Evolutionary conservation across 2,888 invertebrate species (phyloP), one percentile per base, ranked within the genome.

Genomic region (Griposia aprilina): DNA sequence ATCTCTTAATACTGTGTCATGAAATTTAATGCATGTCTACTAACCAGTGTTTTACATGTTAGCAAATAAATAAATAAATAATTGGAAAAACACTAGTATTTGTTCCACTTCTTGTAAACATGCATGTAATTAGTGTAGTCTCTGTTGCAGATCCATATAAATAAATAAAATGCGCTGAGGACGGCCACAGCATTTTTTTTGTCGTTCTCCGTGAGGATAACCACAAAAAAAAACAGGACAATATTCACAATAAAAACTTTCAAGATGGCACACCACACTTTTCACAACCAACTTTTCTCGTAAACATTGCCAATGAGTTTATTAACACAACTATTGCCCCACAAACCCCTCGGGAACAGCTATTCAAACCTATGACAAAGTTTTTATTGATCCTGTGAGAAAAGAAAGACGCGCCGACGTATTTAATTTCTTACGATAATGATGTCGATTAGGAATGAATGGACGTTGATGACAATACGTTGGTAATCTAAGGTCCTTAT

Each of bases 381-480:
- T 82, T 83, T 76, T 72, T 82, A 83, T 65, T 50, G 15, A 60
- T 17, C 5, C 8, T 55, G n/a, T 50, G 30, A 4, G 55, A 60
- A 68, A 71, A 86, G 71, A 82, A 74, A 76, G 17, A 13, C 8
- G n/a, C 26, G 68, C 72, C 23, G 48, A 65, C 70, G 52, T 76
- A 65, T 72, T 76, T 76, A 55, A 63, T 71, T 60, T 41, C 23
- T 2, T 11, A 36, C 30, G 15, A n/a, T 80, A 84, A 84, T 81
- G 73, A 50, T 20, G 68, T 69, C 65, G 7, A 69, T 81, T 85
- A 66, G 13, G 60, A 55, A 23, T 55, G 23, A 71, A 76, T 69
- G 30, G 63, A n/a, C 59, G n/a, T 63, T 76, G 57, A 72, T 76
- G 76, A 72, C 59, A 59, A 63, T 55, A 75, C 59, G 20, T 60